phyloP scores from a whole-genome alignment of 2,113 vertebrate species.

The Helogale parvula region DNA sequence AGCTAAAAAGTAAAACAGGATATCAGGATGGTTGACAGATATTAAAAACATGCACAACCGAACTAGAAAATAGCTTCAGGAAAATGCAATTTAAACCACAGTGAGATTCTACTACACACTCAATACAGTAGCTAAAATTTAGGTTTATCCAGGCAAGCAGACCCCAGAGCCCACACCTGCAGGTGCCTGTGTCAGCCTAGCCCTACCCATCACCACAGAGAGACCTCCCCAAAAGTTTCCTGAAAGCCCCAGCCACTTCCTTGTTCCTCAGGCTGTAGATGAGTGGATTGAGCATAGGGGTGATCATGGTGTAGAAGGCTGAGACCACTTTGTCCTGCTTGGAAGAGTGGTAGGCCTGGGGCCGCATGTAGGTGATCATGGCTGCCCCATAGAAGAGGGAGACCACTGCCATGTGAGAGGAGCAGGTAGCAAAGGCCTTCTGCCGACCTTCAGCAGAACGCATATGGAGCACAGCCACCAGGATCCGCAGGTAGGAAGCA shows the following conservation, averaged over 20 bases:
- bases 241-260: conserved; percentile 64
- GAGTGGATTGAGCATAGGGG: conserved; percentile 74
- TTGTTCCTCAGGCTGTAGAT: conserved; percentile 79
- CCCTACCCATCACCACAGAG: background rate
- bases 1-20: background rate
- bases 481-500: conserved; percentile 58
- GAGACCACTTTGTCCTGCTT: conserved; percentile 77
- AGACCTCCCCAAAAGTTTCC: conserved; percentile 60
- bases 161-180: no score
- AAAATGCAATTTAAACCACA: background rate
- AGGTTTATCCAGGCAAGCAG: no score
- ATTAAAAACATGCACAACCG: background rate
- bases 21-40: background rate
- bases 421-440: conserved; percentile 74
- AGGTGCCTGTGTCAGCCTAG: background rate
- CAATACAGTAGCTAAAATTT: no score
- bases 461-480: conserved; percentile 11
- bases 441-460: background rate
- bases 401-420: conserved; percentile 60
- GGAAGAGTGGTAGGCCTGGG: conserved; percentile 72
- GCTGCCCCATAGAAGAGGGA: conserved; percentile 58
- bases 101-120: background rate
- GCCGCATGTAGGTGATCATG: conserved; percentile 69
- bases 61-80: background rate
- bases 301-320: conserved; percentile 76